A percentile compares a stretch with the other conserved stretches of the same genome.
These are phyloP conservation scores for Sclerurus mexicanus DNA, from an alignment of 2,113 vertebrate genomes.

Conservation along the genomic window DNA sequence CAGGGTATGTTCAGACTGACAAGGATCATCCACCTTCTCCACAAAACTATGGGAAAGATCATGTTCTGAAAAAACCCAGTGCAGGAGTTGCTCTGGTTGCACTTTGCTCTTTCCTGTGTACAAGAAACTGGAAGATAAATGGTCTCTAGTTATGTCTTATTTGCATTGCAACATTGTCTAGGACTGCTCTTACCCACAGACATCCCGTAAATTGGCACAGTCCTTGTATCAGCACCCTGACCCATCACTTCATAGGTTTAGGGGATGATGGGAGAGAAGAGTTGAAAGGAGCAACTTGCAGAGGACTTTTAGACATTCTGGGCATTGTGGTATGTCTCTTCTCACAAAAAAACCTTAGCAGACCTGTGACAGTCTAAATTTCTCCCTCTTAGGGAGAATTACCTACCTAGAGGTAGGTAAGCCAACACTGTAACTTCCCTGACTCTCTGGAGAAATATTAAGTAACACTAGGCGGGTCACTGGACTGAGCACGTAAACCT, in stretches of 20 bases:
- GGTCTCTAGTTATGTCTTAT: neutral
- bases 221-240: neutral
- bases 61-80: neutral
- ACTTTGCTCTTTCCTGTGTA: neutral
- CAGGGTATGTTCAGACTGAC: neutral
- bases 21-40: neutral
- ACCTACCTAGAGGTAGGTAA: neutral
- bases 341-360: neutral
- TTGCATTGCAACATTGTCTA: neutral
- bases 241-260: neutral
- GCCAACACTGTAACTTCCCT: neutral
- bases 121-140: neutral
- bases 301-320: neutral
- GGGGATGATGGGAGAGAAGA: neutral
- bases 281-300: neutral
- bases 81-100: neutral
- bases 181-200: neutral
- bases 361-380: neutral
- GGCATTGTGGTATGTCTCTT: neutral
- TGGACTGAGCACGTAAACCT: rapidly evolving
- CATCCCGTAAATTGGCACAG: neutral
- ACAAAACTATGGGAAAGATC: neutral
- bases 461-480: neutral
- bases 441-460: neutral
- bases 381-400: neutral